These are phyloP conservation scores for Geopemphigus sp. DNA, from an alignment of 1,140 invertebrate species.

Conservation along the genomic window DNA sequence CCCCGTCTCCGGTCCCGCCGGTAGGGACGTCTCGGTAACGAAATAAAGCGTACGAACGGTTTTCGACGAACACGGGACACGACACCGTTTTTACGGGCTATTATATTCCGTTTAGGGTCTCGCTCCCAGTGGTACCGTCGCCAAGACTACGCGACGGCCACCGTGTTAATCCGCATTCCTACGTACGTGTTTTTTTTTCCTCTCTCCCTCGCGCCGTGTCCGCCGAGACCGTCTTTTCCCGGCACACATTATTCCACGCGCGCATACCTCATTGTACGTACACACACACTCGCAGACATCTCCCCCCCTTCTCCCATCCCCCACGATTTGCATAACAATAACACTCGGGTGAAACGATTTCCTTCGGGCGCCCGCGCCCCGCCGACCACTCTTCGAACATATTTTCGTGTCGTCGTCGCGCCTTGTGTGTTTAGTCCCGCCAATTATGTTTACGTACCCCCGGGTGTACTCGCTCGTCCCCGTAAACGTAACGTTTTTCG, in stretches of 20 bases:
- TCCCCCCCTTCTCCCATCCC: no score
- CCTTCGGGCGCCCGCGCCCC: neutral
- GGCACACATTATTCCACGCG: neutral
- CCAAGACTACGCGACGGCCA: neutral
- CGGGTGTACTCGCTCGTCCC: no score
- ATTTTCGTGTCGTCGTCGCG: no score
- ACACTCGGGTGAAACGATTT: neutral
- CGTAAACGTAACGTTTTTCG: no score
- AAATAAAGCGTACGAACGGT: neutral
- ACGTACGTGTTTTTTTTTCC: neutral
- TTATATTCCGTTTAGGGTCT: conserved; percentile 31
- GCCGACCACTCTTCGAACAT: neutral
- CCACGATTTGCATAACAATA: conserved; percentile 45
- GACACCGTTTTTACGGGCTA: no score
- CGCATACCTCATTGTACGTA: neutral
- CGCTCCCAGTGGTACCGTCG: conserved; percentile 27
- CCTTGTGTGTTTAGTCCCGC: no score
- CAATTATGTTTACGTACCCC: no score
- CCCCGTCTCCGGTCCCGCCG: no score
- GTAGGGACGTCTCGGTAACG: no score
- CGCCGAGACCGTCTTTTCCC: neutral
- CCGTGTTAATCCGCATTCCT: conserved; percentile 36
- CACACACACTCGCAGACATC: neutral
- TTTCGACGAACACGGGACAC: neutral
- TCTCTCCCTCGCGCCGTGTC: neutral